Evolutionary conservation across 1,140 invertebrate species (phyloP).

Genomic region (Rhyacophila brunnea): DNA sequence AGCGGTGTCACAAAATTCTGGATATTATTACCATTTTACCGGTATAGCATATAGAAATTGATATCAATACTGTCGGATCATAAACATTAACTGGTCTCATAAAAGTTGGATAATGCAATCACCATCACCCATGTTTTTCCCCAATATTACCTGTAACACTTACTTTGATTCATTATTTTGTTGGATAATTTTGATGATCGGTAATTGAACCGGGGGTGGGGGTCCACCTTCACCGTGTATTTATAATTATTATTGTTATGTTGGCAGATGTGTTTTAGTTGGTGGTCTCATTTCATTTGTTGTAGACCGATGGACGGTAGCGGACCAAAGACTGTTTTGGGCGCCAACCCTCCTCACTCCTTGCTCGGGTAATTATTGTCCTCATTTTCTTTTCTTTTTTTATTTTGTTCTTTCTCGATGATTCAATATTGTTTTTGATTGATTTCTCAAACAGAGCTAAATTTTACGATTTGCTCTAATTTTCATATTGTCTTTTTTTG

Average conservation of each 20-base stretch:
- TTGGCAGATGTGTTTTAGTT: neutral
- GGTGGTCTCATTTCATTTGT: constrained; percentile 48
- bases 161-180: too few relatives aligned
- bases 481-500: constrained; percentile 17
- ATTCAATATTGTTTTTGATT: constrained; percentile 27
- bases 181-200: too few relatives aligned
- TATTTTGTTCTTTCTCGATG: constrained; percentile 19
- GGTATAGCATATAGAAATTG: too few relatives aligned
- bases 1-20: too few relatives aligned
- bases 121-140: too few relatives aligned
- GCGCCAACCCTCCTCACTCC: constrained; percentile 50
- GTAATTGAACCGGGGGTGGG: too few relatives aligned
- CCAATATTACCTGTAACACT: too few relatives aligned
- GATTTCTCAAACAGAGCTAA: constrained; percentile 28
- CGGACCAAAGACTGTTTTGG: constrained; percentile 31
- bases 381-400: constrained; percentile 38
- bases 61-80: too few relatives aligned
- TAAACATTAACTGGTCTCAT: too few relatives aligned
- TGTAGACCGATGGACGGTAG: constrained; percentile 53
- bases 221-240: neutral
- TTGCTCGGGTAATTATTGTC: constrained; percentile 54
- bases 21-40: too few relatives aligned
- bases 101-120: too few relatives aligned
- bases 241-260: too few relatives aligned
- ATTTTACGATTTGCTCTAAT: constrained; percentile 33